Base-by-base conservation (phyloP, 2,113 vertebrate species). In the Odontophorus gujanensis region DNA sequence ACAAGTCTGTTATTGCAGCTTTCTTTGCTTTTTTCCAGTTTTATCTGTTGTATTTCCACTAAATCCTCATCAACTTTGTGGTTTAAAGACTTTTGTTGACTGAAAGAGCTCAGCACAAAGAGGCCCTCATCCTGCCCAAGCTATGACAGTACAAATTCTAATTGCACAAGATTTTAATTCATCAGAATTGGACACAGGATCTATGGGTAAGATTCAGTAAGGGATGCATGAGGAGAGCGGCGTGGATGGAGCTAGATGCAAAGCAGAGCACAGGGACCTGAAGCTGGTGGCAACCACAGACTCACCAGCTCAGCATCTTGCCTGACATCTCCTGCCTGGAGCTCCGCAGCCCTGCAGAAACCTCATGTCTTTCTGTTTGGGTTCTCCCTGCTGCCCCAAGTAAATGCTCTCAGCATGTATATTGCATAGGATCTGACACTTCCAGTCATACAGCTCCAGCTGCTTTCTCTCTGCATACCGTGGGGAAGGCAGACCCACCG, bases 41-140 rank as follows among this genome's bases (percentile, higher is more conserved):
- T 90, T 83, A 90, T 87, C 82, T 87, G 63, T 50, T 65, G 43
- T 72, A 57, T 75, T 93, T 92, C 81, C 87, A 7, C 82, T 91
- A 86, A 91, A 88, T 82, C 82, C 51, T 69, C 90, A 91, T 82
- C 89, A 85, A 40, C 72, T 85, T 87, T 92, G 32, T 91, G 91
- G 82, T 82, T 94, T 85, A 91, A 59, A 85, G 92, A 93, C 91
- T 93, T 94, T 87, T 58, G 87, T 91, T 7, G 22, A 71, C 93
- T 95, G 91, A 73, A 92, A 91, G 82, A 81, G 85, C 87, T 92
- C 89, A 94, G 76, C 72, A 36, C 43, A 61, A 10, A 2, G 2
- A 73, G 91, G 67, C 62, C 62, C n/a, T 62, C 53, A 76, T 89
- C 58, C 81, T 79, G 74, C 47, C 63, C 9, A 63, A 72, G 73